phyloP scores from a whole-genome alignment of 2,797 vertebrate genomes.

The Myiotriccus ornatus region DNA sequence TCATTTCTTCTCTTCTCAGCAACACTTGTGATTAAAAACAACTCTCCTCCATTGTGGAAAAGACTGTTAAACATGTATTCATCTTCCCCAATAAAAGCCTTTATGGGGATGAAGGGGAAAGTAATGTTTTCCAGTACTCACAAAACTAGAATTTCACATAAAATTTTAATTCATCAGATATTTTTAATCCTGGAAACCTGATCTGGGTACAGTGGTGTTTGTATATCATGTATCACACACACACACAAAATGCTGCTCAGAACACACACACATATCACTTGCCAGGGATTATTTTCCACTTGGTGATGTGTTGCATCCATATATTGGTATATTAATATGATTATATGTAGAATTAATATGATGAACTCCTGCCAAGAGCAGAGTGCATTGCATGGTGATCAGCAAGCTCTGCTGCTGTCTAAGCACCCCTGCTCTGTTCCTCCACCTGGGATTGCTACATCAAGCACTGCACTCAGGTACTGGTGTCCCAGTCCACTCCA shows the following conservation, averaged over 20 bases:
- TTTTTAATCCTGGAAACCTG: background rate
- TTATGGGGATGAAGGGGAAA: background rate
- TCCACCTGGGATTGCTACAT: background rate
- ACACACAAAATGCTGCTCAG: background rate
- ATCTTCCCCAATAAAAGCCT: slow-evolving; percentile 12
- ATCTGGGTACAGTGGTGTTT: background rate
- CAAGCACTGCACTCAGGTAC: background rate
- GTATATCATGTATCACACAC: background rate
- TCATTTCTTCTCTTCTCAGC: slow-evolving; percentile 1
- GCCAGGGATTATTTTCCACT: background rate
- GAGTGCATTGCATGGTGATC: background rate
- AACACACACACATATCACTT: background rate
- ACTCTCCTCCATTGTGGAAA: background rate
- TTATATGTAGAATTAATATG: background rate
- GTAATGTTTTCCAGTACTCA: slow-evolving; percentile 28
- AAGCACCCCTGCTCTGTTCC: no score
- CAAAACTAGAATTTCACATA: slow-evolving; percentile 16
- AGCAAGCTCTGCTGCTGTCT: background rate
- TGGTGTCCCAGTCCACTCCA: background rate
- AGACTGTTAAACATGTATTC: slow-evolving; percentile 24
- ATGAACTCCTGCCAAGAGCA: background rate
- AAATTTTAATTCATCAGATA: slow-evolving; percentile 21
- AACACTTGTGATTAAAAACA: background rate
- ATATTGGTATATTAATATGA: background rate
- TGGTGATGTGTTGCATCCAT: background rate